Percentiles rank a stretch among this genome's conserved stretches.
Conservation (phyloP, 2,888 invertebrate species). For the Oligia strigilis region DNA sequence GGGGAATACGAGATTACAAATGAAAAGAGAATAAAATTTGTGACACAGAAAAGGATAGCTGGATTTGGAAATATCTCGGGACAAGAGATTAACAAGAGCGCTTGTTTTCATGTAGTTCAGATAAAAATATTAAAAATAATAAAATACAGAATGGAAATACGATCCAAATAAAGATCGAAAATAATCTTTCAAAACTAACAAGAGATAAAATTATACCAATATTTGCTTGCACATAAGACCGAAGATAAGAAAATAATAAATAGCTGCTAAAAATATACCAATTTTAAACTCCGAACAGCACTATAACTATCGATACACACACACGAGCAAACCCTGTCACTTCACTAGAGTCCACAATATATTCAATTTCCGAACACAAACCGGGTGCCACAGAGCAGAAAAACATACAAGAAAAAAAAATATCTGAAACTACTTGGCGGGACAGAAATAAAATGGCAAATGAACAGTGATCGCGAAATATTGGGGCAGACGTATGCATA, state of each 20-base stretch:
- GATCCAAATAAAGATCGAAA: conserved; percentile 14
- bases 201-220: conserved; percentile 24
- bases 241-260: conserved; percentile 17
- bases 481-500: conserved; percentile 59
- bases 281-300: conserved; percentile 29
- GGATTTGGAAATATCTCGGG: background rate
- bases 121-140: background rate
- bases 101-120: background rate
- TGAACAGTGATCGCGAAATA: conserved; percentile 71
- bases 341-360: conserved; percentile 56
- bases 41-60: background rate
- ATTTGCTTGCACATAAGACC: conserved; percentile 26
- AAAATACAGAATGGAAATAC: background rate
- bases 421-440: conserved; percentile 60
- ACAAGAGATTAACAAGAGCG: background rate
- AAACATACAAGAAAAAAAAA: conserved; percentile 36
- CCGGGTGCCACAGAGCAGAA: conserved; percentile 43
- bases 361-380: conserved; percentile 62
- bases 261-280: conserved; percentile 21
- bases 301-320: conserved; percentile 26
- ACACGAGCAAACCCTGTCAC: conserved; percentile 38
- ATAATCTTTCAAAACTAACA: conserved; percentile 41
- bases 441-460: conserved; percentile 68
- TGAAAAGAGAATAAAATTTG: background rate
- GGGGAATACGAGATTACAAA: background rate